Conservation (phyloP, 2,113 vertebrate genomes). For the Syngnathus typhle region DNA sequence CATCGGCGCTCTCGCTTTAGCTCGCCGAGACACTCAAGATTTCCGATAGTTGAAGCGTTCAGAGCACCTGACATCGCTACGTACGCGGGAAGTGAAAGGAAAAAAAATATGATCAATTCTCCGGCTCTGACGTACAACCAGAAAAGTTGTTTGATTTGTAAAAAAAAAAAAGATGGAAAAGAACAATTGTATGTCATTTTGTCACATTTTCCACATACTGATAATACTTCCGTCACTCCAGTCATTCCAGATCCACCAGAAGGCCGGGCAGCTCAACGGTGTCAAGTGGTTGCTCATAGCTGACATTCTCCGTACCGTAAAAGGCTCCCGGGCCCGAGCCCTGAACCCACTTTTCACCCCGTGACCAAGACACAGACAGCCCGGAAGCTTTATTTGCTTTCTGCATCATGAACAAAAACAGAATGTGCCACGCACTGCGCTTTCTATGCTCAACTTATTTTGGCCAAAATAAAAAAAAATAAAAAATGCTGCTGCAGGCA, state of each 20-base stretch:
- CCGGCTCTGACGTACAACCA: no score
- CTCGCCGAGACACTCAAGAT: slow-evolving; percentile 32
- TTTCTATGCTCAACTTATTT: not conserved
- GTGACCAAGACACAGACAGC: slow-evolving; percentile 14
- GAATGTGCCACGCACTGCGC: slow-evolving; percentile 2
- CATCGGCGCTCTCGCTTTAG: slow-evolving; percentile 32
- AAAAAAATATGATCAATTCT: not conserved
- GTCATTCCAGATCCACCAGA: slow-evolving; percentile 1
- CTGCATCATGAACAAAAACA: not conserved
- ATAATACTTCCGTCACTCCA: not conserved
- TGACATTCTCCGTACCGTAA: slow-evolving; percentile 24
- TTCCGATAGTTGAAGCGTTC: slow-evolving; percentile 37
- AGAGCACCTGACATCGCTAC: slow-evolving; percentile 5
- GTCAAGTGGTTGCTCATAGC: slow-evolving; percentile 23
- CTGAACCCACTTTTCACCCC: slow-evolving; percentile 29
- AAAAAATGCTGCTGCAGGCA: slow-evolving; percentile 25
- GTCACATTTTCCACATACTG: not conserved
- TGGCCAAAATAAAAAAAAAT: no score
- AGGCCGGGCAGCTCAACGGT: slow-evolving; percentile 4
- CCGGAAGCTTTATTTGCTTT: not conserved
- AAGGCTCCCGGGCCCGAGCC: slow-evolving; percentile 13
- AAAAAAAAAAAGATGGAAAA: no score
- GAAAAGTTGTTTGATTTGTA: no score
- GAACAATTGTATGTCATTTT: no score
- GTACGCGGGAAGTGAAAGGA: slow-evolving; percentile 42